These are phyloP conservation scores for Diogma glabrata DNA, from an alignment of 2,888 invertebrate genomes.

Conservation along the genomic window DNA sequence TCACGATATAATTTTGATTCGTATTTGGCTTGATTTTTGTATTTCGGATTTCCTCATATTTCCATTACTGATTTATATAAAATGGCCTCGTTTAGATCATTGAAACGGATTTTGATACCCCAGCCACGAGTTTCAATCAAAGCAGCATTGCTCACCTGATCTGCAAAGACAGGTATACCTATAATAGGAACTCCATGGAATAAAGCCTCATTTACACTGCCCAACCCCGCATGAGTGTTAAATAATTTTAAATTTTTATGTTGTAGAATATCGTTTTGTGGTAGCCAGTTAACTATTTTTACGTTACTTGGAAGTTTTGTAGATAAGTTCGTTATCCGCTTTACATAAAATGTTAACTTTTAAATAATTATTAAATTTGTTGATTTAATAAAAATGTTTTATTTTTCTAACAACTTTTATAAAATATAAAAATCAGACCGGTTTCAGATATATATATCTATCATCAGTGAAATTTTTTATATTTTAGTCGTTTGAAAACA, in stretches of 20 bases:
- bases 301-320: conserved; percentile 46
- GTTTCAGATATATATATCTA: too few species aligned
- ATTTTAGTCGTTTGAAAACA: conserved; percentile 45
- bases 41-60: conserved; percentile 22
- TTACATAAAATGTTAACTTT: too few species aligned
- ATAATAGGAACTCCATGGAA: conserved; percentile 43
- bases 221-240: conserved; percentile 54
- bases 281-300: conserved; percentile 50
- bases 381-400: too few species aligned
- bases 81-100: conserved; percentile 32
- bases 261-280: conserved; percentile 53
- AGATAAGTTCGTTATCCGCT: too few species aligned
- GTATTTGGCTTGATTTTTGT: conserved; percentile 28
- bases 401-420: too few species aligned
- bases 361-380: too few species aligned
- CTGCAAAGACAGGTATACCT: conserved; percentile 25
- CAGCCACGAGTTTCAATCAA: conserved; percentile 36
- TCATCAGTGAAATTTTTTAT: too few species aligned
- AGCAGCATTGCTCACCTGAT: conserved; percentile 41
- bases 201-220: conserved; percentile 49
- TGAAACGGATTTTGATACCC: conserved; percentile 37
- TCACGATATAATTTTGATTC: conserved; percentile 30
- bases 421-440: too few species aligned
- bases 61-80: conserved; percentile 21
- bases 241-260: conserved; percentile 48